phyloP scores from a whole-genome alignment of 1,140 invertebrate species.

The Cyrtorhinus lividipennis region DNA sequence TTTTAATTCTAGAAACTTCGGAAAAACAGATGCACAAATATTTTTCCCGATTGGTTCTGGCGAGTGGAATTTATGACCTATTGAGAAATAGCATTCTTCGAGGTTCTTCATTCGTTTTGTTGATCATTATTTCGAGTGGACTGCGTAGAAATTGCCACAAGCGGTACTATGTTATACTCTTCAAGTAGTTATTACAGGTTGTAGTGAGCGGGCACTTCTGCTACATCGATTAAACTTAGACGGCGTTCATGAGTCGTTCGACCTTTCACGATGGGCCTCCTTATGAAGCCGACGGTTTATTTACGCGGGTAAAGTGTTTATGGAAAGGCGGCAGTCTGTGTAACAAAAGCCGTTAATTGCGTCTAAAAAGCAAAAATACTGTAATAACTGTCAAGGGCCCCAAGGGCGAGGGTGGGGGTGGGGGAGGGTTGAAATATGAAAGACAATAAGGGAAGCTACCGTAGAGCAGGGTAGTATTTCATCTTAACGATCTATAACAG shows the following conservation, averaged over 20 bases:
- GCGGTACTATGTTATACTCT: no score
- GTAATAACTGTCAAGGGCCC: constrained; percentile 14
- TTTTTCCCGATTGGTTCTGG: no score
- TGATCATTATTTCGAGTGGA: no score
- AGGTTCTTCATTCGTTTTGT: no score
- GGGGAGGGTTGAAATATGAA: constrained; percentile 13
- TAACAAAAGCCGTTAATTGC: constrained; percentile 15
- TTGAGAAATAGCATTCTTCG: no score
- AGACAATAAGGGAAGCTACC: constrained; percentile 16
- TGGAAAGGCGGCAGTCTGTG: constrained; percentile 1
- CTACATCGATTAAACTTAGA: no score
- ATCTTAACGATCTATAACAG: constrained; percentile 17
- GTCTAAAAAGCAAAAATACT: constrained; percentile 15
- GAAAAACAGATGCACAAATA: no score
- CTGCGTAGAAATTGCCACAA: no score
- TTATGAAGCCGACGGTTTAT: neutral
- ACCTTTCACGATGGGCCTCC: neutral
- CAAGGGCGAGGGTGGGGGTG: neutral
- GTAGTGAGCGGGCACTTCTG: no score
- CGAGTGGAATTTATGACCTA: no score
- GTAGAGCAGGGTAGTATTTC: constrained; percentile 11
- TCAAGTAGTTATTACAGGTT: no score
- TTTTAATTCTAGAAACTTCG: no score
- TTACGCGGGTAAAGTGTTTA: constrained; percentile 5
- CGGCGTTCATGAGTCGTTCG: neutral